Percentiles rank a stretch among this genome's conserved stretches.
These are phyloP conservation scores for Scelioninae gen. 2 DNA, from an alignment of 2,888 invertebrate genomes.

Conservation along the genomic window DNA sequence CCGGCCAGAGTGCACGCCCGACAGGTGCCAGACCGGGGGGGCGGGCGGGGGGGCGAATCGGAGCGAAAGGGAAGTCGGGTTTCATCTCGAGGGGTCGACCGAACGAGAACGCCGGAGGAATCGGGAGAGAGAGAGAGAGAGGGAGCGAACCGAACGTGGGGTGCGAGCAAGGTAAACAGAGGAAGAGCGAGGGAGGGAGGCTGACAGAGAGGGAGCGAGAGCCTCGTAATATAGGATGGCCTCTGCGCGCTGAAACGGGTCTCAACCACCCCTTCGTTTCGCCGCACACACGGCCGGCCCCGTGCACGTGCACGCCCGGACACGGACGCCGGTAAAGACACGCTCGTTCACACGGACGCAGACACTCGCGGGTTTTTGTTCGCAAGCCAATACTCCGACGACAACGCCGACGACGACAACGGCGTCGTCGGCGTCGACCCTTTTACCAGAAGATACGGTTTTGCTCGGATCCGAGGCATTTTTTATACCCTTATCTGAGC, in stretches of 20 bases:
- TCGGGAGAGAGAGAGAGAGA: too few relatives aligned
- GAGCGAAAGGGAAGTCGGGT: slow-evolving; percentile 72
- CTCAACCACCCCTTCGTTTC: slow-evolving; percentile 61
- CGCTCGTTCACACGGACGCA: slow-evolving; percentile 52
- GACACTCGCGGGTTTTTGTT: slow-evolving; percentile 66
- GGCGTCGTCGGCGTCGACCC: slow-evolving; percentile 45
- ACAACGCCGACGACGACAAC: slow-evolving; percentile 32
- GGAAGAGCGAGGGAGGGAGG: slow-evolving; percentile 64
- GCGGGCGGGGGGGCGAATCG: slow-evolving; percentile 56
- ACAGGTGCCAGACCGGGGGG: too few relatives aligned
- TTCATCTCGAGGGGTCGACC: slow-evolving; percentile 73
- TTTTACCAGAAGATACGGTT: slow-evolving; percentile 66
- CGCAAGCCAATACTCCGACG: slow-evolving; percentile 65
- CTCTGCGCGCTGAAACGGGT: slow-evolving; percentile 73
- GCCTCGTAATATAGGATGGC: slow-evolving; percentile 73
- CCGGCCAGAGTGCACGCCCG: too few relatives aligned
- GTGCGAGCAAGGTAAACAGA: slow-evolving; percentile 40
- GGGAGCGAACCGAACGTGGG: slow-evolving; percentile 60
- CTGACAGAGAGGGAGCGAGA: slow-evolving; percentile 66
- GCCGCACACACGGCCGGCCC: slow-evolving; percentile 38
- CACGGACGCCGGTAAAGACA: slow-evolving; percentile 49
- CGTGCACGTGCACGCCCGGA: slow-evolving; percentile 53
- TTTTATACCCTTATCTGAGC: slow-evolving; percentile 66
- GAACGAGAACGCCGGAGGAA: slow-evolving; percentile 59
- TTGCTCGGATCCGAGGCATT: slow-evolving; percentile 68